Percentiles rank a stretch among this genome's conserved stretches.
These are phyloP conservation scores for Platorchestia sp. DNA, from an alignment of 1,140 invertebrate species.

Conservation along the genomic window DNA sequence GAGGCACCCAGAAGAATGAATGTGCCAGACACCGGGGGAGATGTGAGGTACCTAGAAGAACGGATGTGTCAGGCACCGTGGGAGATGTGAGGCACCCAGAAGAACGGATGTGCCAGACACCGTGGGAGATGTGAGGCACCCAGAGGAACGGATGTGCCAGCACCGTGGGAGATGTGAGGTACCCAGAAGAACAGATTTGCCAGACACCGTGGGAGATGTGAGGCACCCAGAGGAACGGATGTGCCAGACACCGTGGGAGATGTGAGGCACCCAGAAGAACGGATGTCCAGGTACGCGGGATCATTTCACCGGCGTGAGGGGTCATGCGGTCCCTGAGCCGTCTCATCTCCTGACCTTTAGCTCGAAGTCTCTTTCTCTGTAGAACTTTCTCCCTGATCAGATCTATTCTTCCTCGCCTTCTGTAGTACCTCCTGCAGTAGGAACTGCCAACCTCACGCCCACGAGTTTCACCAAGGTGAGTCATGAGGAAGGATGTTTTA, in stretches of 20 bases:
- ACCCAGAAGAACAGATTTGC: neutral
- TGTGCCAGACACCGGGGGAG: neutral
- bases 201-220: neutral
- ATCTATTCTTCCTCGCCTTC: neutral
- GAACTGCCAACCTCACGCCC: no score
- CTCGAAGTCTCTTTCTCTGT: constrained; percentile 34
- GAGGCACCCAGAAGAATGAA: neutral
- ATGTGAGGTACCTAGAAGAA: neutral
- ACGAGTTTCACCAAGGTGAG: neutral
- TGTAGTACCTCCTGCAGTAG: constrained; percentile 11
- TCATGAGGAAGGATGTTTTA: no score
- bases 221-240: neutral
- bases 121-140: neutral
- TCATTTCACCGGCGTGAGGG: neutral
- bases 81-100: no score
- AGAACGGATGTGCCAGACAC: neutral
- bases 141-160: neutral
- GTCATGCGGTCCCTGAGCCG: neutral
- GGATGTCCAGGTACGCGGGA: neutral
- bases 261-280: no score
- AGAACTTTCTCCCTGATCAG: constrained; percentile 39
- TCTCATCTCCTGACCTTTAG: constrained; percentile 40
- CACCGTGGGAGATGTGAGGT: neutral
- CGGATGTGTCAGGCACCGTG: neutral
- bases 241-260: neutral